A percentile compares a stretch with the other conserved stretches of the same genome.
These are phyloP conservation scores for Elegia similella DNA, from an alignment of 2,888 invertebrate species.

Conservation along the genomic window DNA sequence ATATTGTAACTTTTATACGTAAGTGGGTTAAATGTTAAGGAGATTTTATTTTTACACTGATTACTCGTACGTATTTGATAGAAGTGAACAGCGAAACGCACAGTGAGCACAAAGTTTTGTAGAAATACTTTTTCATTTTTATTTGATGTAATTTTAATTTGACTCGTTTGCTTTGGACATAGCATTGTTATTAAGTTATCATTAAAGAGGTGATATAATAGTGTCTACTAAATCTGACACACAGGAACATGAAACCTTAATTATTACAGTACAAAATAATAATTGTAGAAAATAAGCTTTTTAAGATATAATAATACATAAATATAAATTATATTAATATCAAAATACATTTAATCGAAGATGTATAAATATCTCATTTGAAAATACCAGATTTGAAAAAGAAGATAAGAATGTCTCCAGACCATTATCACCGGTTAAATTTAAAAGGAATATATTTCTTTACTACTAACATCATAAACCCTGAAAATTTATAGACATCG, in stretches of 20 bases:
- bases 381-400: not conserved
- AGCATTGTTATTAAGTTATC: not conserved
- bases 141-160: constrained; percentile 16
- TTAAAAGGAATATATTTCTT: not conserved
- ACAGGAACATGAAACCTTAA: constrained; percentile 21
- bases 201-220: constrained; percentile 10
- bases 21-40: constrained; percentile 57
- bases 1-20: constrained; percentile 64
- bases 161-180: constrained; percentile 14
- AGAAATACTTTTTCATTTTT: constrained; percentile 10
- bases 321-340: constrained; percentile 16
- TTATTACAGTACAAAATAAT: constrained; percentile 47
- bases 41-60: constrained; percentile 69
- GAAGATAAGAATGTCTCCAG: not conserved
- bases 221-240: constrained; percentile 19
- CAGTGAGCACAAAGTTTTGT: constrained; percentile 54
- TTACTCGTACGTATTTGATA: constrained; percentile 41
- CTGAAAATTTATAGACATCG: not conserved
- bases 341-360: constrained; percentile 2
- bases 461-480: not conserved
- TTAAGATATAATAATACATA: constrained; percentile 18
- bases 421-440: not conserved
- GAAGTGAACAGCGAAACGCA: constrained; percentile 46
- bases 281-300: constrained; percentile 42
- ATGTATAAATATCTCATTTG: not conserved